Conservation (phyloP, 2,888 invertebrate genomes). For the Cartodere bifasciata region DNA sequence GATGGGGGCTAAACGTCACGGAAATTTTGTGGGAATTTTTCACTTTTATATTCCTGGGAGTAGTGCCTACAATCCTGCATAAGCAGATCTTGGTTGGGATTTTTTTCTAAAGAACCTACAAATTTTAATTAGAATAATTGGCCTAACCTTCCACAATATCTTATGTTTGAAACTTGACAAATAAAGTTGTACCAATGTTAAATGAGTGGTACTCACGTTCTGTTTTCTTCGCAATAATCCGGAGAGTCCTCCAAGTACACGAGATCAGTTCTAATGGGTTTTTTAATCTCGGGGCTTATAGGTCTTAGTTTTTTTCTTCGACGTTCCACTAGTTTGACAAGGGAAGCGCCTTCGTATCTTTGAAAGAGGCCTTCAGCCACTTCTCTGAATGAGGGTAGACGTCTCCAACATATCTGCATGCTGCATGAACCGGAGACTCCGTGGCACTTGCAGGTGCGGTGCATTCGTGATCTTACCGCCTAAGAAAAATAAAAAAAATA, state of each 20-base stretch:
- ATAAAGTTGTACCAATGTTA: constrained; percentile 1
- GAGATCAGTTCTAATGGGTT: constrained; percentile 80
- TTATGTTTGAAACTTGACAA: constrained; percentile 8
- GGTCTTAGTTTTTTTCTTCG: constrained; percentile 57
- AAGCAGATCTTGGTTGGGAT: too few relatives aligned
- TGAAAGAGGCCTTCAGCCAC: constrained; percentile 68
- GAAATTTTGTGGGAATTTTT: too few relatives aligned
- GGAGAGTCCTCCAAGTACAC: constrained; percentile 85
- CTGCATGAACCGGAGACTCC: constrained; percentile 90
- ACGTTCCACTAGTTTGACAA: constrained; percentile 60
- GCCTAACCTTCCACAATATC: not conserved
- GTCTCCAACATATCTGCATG: constrained; percentile 81
- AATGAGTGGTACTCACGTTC: constrained; percentile 47
- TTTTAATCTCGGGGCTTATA: constrained; percentile 64
- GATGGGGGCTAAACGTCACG: too few relatives aligned
- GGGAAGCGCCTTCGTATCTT: constrained; percentile 77
- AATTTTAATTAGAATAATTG: not conserved
- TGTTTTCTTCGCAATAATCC: constrained; percentile 79
- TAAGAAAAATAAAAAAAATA: constrained; percentile 22
- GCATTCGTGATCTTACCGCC: constrained; percentile 66
- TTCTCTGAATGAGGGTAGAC: constrained; percentile 60
- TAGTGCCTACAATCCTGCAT: too few relatives aligned
- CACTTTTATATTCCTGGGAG: too few relatives aligned
- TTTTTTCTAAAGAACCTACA: too few relatives aligned
- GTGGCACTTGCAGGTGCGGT: constrained; percentile 84